Base-by-base conservation (phyloP, 2,888 invertebrate genomes). In the Hyppa rectilinea region DNA sequence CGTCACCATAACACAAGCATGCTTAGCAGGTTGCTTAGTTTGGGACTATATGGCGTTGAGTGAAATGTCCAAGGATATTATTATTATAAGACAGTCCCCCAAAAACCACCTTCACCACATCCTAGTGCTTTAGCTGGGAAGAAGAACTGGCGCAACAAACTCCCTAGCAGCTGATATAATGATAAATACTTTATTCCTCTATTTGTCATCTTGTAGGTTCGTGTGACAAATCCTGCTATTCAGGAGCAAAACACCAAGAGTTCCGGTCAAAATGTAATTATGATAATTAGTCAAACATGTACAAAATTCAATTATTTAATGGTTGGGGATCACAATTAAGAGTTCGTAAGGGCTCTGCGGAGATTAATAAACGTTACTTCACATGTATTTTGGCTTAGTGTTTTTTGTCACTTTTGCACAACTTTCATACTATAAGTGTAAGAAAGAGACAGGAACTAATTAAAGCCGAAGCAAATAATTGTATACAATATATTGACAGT, bases 211-310 rank as follows among this genome's bases (percentile, higher is more conserved):
- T 71, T 73, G 71, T 73, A 73, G 78, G 71, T 78, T n/a, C 71
- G 71, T 34, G 71, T 71, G 38, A 71, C 71, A 76, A 71, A 71
- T 17, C 69, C 77, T 55, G 71, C 26, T 53, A 71, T 14, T 47
- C 71, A 71, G 77, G 71, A 71, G 53, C 47, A 71, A 69, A 71
- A 47, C 70, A 77, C 47, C 69, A 77, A 77, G 77, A 77, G 71
- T 77, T 45, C 69, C 71, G 2, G 71, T 55, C 34, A 62, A 62
- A 58, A 64, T 62, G 53, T 81, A 75, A 72, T 23, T 72, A 75
- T 72, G 14, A 20, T 68, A 55, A 20, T 49, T 49, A 70, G 49
- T 69, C n/a, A 38, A 60, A 31, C 20, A 47, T 26, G 0, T 62
- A 17, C 52, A 7, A 23, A 40, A 74, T 74, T n/a, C 0, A 20